Conservation (phyloP, 2,888 invertebrate species). For the Tetanocera ferruginea region DNA sequence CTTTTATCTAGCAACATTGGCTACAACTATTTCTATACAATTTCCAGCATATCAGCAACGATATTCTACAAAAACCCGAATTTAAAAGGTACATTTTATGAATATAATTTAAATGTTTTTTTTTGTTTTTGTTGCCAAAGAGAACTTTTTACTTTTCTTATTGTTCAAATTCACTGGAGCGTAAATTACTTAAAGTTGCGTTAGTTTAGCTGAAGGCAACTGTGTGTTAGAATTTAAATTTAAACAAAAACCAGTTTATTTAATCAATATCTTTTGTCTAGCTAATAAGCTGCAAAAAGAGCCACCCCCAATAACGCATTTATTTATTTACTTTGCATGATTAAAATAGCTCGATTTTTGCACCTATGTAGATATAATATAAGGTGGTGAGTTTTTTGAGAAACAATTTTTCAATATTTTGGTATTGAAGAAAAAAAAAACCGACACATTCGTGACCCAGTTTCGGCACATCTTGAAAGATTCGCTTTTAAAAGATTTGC, state of each 20-base stretch:
- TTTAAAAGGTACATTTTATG: conserved; percentile 55
- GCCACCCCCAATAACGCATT: no score
- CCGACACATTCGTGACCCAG: no score
- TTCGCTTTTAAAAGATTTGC: no score
- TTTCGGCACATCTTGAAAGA: no score
- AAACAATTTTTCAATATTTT: no score
- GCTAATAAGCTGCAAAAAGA: no score
- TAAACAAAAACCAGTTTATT: background rate
- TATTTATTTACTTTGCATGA: no score
- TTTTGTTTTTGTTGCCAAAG: background rate
- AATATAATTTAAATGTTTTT: background rate
- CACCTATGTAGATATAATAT: no score
- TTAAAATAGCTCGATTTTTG: no score
- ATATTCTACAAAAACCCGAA: conserved; percentile 51
- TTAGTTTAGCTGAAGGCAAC: background rate
- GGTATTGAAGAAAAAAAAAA: no score
- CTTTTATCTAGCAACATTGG: conserved; percentile 59
- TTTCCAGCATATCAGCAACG: conserved; percentile 59
- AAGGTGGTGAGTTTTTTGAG: no score
- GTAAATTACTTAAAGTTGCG: background rate
- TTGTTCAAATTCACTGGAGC: background rate
- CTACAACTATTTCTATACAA: conserved; percentile 63
- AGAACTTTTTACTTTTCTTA: background rate
- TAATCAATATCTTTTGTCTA: no score
- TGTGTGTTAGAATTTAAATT: background rate